A percentile compares a stretch with the other conserved stretches of the same genome.
Conservation (phyloP, 2,113 vertebrate genomes). For the Typhlomys cinereus region DNA sequence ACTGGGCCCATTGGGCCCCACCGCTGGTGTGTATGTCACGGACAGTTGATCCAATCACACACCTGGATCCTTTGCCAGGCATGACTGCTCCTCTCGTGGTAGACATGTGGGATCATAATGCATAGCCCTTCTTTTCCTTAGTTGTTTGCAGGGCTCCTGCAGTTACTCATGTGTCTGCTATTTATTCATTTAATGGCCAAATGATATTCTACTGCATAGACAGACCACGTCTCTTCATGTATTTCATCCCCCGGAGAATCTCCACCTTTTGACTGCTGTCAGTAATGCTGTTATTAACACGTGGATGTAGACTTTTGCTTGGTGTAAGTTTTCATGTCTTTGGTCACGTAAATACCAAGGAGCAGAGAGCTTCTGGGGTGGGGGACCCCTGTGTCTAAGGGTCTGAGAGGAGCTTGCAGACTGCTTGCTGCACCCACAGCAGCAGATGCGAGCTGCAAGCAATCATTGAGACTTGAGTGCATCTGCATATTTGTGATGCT, state of each 20-base stretch:
- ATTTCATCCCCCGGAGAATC: accelerated
- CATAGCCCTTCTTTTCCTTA: not conserved
- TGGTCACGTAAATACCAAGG: accelerated
- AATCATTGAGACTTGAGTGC: accelerated
- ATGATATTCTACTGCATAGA: accelerated
- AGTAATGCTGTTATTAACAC: not conserved
- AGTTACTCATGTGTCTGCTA: accelerated
- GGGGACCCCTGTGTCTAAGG: accelerated
- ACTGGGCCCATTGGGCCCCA: not conserved
- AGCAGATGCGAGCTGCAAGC: accelerated
- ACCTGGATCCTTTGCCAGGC: accelerated
- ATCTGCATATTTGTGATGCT: accelerated
- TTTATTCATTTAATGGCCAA: accelerated
- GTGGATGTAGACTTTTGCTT: accelerated
- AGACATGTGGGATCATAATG: accelerated
- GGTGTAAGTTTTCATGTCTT: accelerated
- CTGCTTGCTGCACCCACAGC: too few species aligned
- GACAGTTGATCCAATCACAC: too few species aligned
- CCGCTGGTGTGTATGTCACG: too few species aligned
- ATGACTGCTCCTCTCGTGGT: accelerated
- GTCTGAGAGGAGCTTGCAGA: not conserved
- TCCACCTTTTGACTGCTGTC: too few species aligned
- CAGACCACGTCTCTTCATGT: not conserved
- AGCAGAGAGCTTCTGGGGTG: not conserved
- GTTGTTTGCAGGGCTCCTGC: not conserved